Evolutionary conservation across 2,113 vertebrate species (phyloP).

Genomic region (Daboia siamensis): DNA sequence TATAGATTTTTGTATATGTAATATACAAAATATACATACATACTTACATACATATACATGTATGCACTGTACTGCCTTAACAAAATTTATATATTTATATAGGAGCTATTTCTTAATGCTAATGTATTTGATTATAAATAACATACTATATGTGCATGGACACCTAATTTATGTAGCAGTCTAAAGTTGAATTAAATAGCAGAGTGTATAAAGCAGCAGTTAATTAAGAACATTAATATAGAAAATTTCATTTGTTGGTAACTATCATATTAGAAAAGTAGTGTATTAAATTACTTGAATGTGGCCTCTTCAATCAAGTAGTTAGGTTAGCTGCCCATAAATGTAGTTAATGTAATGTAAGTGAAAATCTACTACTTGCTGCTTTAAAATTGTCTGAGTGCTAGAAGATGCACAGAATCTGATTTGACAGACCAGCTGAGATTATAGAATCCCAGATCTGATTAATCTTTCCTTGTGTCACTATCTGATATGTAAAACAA

Average conservation of each 20-base stretch:
- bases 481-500: neutral
- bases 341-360: neutral
- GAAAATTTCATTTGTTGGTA: neutral
- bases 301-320: neutral
- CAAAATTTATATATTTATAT: neutral
- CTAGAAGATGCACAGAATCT: neutral
- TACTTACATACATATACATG: neutral
- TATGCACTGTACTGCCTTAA: neutral
- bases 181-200: slow-evolving; percentile 2
- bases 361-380: neutral
- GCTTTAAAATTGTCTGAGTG: neutral
- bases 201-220: neutral
- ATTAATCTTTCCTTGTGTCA: neutral
- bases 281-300: neutral
- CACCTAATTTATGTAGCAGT: neutral
- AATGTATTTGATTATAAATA: neutral
- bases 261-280: neutral
- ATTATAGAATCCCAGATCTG: neutral
- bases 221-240: neutral
- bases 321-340: neutral
- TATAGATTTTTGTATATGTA: neutral
- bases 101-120: neutral
- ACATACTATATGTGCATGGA: neutral
- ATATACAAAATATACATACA: neutral
- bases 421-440: neutral